Evolutionary conservation across 2,113 vertebrate genomes (phyloP), one percentile per base, ranked within the genome.

Genomic region (Salvelinus fontinalis): DNA sequence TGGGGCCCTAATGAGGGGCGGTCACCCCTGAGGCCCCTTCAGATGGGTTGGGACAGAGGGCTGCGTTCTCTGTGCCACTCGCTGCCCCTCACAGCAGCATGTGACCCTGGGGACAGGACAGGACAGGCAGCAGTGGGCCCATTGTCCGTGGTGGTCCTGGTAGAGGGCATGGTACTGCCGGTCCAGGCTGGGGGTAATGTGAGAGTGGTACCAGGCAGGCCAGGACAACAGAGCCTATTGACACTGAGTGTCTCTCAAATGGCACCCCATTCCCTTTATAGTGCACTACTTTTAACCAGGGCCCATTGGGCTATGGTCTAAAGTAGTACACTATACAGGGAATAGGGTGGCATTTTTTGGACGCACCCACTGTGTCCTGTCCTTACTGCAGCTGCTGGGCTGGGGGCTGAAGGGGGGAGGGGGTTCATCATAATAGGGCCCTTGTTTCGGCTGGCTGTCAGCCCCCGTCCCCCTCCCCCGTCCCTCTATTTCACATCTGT

Each of bases 211-310:
- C 91, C 89, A 89, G 80, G n/a, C 81, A 89, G 80, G n/a, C 81
- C 71, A 77, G 84, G 75, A 93, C 92, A 92, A 93, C 89, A 85
- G 83, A 84, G 73, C 84, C 87, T 87, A 87, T 93, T 92, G 80
- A 89, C 72, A 70, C 75, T 20, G 54, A 14, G 14, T 54, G 16
- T 14, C 4, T 16, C 51, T 14, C 12, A 54, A 54, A 54, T 18
- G 51, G 14, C 51, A 18, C 51, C 51, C 16, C 18, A 54, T 54
- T 54, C 51, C 49, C 14, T 54, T 54, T 54, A 54, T 14, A 18
- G 12, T 54, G 51, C 51, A 54, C 39, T 44, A 44, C 39, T 44
- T 39, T 44, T 44, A 9, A 44, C 39, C 39, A 44, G 39, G 39
- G 39, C 39, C 9, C 39, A 3, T 44, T 4, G 51, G 51, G 12